Base-by-base conservation (phyloP, 2,888 invertebrate genomes). In the Tanypteryx hageni region DNA sequence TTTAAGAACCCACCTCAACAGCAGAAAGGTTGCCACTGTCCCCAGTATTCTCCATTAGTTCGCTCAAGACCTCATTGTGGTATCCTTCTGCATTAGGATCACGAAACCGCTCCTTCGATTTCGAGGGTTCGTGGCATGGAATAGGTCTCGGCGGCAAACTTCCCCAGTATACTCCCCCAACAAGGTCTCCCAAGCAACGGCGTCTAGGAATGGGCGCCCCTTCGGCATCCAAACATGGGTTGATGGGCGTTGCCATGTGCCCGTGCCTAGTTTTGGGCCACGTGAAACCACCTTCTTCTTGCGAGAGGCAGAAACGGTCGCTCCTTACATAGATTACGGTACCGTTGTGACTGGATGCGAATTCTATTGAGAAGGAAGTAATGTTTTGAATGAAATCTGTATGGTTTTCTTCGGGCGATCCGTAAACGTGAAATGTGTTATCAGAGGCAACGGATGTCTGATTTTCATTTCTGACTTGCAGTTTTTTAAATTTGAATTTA, bases 151-250 rank as follows among this genome's bases (percentile, higher is more conserved):
- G 13, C 13, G 82, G 82, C 10, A 31, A 44, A 22, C 31, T n/a
- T 5, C 22, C 89, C 93, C 93, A 93, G 61, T 68, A 92, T 8
- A 92, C 92, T 18, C 93, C 93, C 8, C 5, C 14, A 27, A 91
- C 76, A 83, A 84, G 92, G 61, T 92, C 92, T 91, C 93, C 93
- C 44, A n/a, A 57, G 84, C 93, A 93, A 22, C 84, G 22, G n/a
- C 91, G 56, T 5, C 64, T 64, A 18, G 89, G 89, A 44, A 68
- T 44, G 10, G 92, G 92, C 5, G 83, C 61, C 13, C 92, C 92
- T 16, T 92, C 91, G 5, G 22, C 14, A 81, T 89, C 59, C n/a
- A 93, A 59, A 44, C 93, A 93, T 76, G 92, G 76, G 27, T 93
- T 92, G 9, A 76, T 61, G 9, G 93, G 91, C 0, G 92, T 13